phyloP scores from a whole-genome alignment of 2,888 invertebrate genomes.

The Beris chalybata region DNA sequence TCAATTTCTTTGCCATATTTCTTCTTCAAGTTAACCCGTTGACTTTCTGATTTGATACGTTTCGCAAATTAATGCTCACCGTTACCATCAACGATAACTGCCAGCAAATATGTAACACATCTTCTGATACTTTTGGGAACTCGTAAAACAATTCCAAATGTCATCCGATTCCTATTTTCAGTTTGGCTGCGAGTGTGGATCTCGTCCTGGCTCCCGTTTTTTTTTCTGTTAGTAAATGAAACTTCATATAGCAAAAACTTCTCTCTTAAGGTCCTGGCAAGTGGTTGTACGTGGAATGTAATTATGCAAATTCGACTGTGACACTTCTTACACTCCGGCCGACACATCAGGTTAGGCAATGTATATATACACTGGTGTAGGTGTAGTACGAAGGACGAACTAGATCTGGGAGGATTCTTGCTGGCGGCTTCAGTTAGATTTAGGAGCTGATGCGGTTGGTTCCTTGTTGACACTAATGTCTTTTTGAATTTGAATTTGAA shows the following conservation, averaged over 20 bases:
- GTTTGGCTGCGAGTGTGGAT: too few relatives aligned
- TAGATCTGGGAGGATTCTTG: constrained; percentile 1
- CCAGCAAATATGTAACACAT: too few relatives aligned
- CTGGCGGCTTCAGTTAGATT: too few relatives aligned
- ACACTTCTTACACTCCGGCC: constrained; percentile 13
- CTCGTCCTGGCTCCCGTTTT: too few relatives aligned
- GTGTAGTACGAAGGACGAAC: neutral
- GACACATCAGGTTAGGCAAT: neutral
- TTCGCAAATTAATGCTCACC: too few relatives aligned
- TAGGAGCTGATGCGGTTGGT: constrained; percentile 4
- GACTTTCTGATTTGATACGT: too few relatives aligned
- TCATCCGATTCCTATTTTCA: constrained; percentile 1
- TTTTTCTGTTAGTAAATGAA: constrained; percentile 10
- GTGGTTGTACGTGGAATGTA: constrained; percentile 28
- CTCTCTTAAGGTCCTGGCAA: constrained; percentile 19
- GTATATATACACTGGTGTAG: neutral
- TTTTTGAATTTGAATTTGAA: constrained; percentile 43
- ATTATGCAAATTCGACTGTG: constrained; percentile 26
- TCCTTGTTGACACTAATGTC: constrained; percentile 42
- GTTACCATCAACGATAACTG: too few relatives aligned
- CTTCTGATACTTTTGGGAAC: constrained; percentile 14
- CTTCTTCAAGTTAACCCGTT: too few relatives aligned
- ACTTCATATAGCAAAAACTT: constrained; percentile 24
- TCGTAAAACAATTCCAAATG: constrained; percentile 21
- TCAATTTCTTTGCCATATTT: too few relatives aligned